Conservation (phyloP, 2,888 invertebrate genomes). For the Platynereis dumerilii region DNA sequence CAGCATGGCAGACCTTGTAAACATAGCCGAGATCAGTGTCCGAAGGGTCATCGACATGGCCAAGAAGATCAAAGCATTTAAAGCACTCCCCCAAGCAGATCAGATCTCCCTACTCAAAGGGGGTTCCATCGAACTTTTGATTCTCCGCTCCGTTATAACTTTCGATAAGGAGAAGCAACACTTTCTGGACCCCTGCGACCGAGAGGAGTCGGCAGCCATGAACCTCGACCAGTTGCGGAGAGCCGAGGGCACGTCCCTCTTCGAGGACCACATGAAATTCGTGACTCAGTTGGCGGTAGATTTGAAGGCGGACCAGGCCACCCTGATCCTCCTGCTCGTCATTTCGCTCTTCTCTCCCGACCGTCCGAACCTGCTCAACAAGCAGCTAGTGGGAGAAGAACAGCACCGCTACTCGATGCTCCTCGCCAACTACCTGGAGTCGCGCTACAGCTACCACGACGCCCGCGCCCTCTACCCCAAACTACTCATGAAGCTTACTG, state of each 20-base stretch:
- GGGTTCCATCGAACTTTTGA: slow-evolving; percentile 96
- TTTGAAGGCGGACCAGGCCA: slow-evolving; percentile 83
- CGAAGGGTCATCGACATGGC: slow-evolving; percentile 74
- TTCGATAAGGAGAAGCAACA: slow-evolving; percentile 89
- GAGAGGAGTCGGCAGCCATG: slow-evolving; percentile 72
- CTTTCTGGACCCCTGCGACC: slow-evolving; percentile 75
- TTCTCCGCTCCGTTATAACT: slow-evolving; percentile 89
- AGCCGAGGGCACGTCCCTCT: slow-evolving; percentile 52
- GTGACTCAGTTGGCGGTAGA: slow-evolving; percentile 76
- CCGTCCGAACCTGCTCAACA: slow-evolving; percentile 72
- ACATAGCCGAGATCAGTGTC: slow-evolving; percentile 68
- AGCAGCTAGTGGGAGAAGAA: slow-evolving; percentile 56
- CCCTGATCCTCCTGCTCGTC: slow-evolving; percentile 90
- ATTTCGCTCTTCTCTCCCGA: slow-evolving; percentile 90
- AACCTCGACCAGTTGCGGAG: slow-evolving; percentile 89
- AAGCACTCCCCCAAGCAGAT: slow-evolving; percentile 93
- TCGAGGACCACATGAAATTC: slow-evolving; percentile 63
- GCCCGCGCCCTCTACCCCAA: slow-evolving; percentile 59
- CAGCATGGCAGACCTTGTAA: slow-evolving; percentile 59
- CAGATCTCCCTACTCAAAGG: slow-evolving; percentile 91
- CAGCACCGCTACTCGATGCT: slow-evolving; percentile 62
- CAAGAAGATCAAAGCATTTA: slow-evolving; percentile 75
- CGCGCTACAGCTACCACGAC: slow-evolving; percentile 49
- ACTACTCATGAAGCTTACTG: slow-evolving; percentile 88
- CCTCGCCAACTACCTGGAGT: slow-evolving; percentile 58